Evolutionary conservation across 2,113 vertebrate genomes (phyloP), one percentile per base, ranked within the genome.

Genomic region (Burhinus bistriatus): DNA sequence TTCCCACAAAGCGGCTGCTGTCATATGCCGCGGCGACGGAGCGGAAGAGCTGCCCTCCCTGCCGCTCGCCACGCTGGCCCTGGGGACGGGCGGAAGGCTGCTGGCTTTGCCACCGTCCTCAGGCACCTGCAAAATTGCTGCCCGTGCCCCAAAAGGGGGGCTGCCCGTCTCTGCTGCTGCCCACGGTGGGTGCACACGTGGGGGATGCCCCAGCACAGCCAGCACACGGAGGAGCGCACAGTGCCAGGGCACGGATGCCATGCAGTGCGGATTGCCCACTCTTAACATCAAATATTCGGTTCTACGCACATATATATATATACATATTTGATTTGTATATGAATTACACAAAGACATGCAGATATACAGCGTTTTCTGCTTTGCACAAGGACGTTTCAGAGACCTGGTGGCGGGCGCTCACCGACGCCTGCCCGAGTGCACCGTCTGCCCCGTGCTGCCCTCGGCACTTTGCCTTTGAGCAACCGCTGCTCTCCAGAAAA

Each of bases 221-320:
- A 0, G 59, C 83, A 36, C 54, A 4, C 2, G 1, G 27, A 27
- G 40, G 26, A 20, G 32, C 3, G 44, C 21, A 0, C 22, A 23
- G 49, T 49, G 49, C 49, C 49, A 11, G 49, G 49, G 49, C 22
- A 23, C 22, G 22, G 16, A 6, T 7, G 59, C 34, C 22, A 4
- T 3, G 12, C 5, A 4, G 20, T 2, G 25, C 8, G 1, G 22
- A 1, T 22, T 55, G 44, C 54, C 20, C 80, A 1, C 1, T 0
- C 27, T 40, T 1, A 1, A 6, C 9, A 2, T 3, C 69, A 12
- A 8, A 19, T 4, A 5, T 21, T 32, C 2, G 0, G 9, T 9
- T 34, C 61, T 15, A 1, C 0, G 0, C 38, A n/a, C 6, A 40
- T 6, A 14, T 44, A 14, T 44, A 1, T 4, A 3, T 2, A 1